A percentile compares a stretch with the other conserved stretches of the same genome.
Evolutionary conservation across 1,140 invertebrate species (phyloP).

Genomic region (Amphibalanus amphitrite): DNA sequence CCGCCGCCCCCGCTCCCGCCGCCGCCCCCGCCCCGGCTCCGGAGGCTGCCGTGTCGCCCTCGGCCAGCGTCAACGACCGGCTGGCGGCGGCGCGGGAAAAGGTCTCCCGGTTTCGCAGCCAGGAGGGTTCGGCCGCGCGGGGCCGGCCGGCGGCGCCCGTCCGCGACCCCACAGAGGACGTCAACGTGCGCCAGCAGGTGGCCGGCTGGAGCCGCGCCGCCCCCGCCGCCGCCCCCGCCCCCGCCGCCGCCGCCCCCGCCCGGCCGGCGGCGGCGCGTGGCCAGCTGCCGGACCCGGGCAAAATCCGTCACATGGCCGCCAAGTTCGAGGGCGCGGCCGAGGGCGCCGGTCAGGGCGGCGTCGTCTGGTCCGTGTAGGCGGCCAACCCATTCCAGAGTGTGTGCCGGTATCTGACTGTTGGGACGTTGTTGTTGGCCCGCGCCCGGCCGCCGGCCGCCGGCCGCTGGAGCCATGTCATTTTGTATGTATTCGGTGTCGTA

Average conservation of each 20-base stretch:
- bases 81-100: background rate
- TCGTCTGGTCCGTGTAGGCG: background rate
- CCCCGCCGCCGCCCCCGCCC: too few species aligned
- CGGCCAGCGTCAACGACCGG: background rate
- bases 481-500: background rate
- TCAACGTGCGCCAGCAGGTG: constrained; percentile 22
- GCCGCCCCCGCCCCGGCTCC: too few species aligned
- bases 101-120: background rate
- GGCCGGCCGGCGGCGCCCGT: too few species aligned
- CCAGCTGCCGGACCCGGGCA: background rate
- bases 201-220: constrained; percentile 18
- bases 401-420: background rate
- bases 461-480: background rate
- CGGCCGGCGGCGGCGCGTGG: too few species aligned
- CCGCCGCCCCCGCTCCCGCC: too few species aligned
- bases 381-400: background rate
- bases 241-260: too few species aligned
- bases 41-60: background rate
- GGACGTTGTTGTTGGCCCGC: background rate
- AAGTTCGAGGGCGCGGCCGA: background rate
- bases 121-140: background rate
- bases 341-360: background rate
- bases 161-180: constrained; percentile 15
- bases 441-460: too few species aligned
- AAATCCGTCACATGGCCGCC: background rate